phyloP scores from a whole-genome alignment of 2,113 vertebrate genomes.

The Pseudorectes ferrugineus region DNA sequence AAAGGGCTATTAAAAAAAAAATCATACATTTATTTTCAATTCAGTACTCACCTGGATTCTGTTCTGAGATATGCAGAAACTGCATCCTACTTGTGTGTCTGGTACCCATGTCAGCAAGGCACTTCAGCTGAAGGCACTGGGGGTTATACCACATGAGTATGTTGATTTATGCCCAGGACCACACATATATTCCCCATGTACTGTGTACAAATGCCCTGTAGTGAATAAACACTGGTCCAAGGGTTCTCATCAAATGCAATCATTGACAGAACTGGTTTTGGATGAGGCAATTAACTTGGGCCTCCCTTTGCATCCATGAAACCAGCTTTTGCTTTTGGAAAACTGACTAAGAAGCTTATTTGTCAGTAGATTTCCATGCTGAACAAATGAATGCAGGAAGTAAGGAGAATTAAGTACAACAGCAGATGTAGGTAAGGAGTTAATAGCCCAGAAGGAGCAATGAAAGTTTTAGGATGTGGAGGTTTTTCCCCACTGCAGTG shows the following conservation, averaged over 20 bases:
- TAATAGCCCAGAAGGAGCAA: background rate
- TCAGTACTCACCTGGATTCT: background rate
- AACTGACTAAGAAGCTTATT: background rate
- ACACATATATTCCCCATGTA: fast-evolving
- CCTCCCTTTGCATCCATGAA: background rate
- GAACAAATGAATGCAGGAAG: background rate
- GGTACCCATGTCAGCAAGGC: background rate
- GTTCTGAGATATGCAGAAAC: background rate
- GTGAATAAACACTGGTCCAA: background rate
- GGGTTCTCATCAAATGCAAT: background rate
- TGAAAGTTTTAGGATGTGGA: background rate
- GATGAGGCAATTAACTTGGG: background rate
- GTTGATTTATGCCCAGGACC: background rate
- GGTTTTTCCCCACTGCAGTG: background rate
- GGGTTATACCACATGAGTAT: background rate
- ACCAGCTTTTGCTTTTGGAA: background rate
- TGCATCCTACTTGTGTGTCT: background rate
- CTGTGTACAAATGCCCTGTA: background rate
- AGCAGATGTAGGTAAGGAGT: background rate
- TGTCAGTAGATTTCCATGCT: background rate
- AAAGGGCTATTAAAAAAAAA: background rate
- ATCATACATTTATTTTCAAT: background rate
- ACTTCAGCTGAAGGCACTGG: background rate
- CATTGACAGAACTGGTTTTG: background rate
- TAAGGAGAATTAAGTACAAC: background rate